Evolutionary conservation across 92 coral and sea anemone genomes (phyloP).

Genomic region (Siderastrea siderea): DNA sequence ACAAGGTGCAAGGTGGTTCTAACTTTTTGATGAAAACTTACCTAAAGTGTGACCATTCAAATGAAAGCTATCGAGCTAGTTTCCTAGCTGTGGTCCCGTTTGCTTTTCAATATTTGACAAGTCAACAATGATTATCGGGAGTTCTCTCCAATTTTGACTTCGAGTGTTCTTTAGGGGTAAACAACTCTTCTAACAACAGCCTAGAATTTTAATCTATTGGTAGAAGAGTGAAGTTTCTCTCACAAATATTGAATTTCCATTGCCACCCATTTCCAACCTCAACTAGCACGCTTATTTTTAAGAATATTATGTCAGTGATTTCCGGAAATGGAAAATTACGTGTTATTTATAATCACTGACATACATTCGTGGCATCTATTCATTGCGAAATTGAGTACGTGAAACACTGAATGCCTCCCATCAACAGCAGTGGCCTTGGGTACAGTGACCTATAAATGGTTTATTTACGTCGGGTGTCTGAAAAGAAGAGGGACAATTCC

Average conservation of each 20-base stretch:
- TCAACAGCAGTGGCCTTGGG: not conserved
- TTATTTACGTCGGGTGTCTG: not conserved
- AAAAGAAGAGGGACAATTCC: no score
- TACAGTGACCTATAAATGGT: not conserved
- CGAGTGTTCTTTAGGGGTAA: no score
- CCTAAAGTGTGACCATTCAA: not conserved
- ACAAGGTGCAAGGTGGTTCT: not conserved
- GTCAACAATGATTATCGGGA: no score
- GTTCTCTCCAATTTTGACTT: no score
- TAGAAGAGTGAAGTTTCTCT: not conserved
- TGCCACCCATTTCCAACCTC: not conserved
- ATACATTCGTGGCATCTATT: not conserved
- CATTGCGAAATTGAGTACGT: not conserved
- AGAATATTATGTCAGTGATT: constrained; percentile 4
- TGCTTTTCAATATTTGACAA: no score
- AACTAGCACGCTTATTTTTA: not conserved
- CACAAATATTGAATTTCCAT: constrained; percentile 8
- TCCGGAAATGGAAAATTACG: not conserved
- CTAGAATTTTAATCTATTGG: no score
- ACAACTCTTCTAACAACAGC: no score
- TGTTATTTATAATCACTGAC: not conserved
- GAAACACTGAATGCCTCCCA: not conserved
- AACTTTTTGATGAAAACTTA: not conserved
- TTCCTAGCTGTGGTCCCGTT: no score
- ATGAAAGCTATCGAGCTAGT: not conserved